A percentile compares a stretch with the other conserved stretches of the same genome.
phyloP scores from a whole-genome alignment of 2,888 invertebrate species.

The Mechanitis mazaeus region DNA sequence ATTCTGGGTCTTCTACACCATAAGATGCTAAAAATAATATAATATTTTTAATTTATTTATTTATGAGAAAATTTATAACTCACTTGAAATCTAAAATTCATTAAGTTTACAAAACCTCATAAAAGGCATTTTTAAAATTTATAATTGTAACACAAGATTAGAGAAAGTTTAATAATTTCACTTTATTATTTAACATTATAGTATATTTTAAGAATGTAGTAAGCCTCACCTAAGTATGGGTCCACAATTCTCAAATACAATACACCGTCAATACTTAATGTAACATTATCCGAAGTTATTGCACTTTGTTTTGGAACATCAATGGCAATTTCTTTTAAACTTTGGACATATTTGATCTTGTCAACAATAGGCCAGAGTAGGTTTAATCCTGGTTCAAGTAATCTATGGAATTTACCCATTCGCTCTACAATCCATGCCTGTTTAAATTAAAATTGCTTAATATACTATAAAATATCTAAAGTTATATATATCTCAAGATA shows the following conservation, averaged over 20 bases:
- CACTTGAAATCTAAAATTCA: no score
- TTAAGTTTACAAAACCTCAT: background rate
- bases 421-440: slow-evolving; percentile 98
- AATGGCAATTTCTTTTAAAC: slow-evolving; percentile 98
- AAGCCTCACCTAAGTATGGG: slow-evolving; percentile 85
- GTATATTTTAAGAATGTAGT: no score
- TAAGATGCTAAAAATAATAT: slow-evolving; percentile 83
- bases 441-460: slow-evolving; percentile 10
- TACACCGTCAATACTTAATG: slow-evolving; percentile 97
- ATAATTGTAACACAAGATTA: no score
- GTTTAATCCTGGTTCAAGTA: slow-evolving; percentile 96
- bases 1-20: slow-evolving; percentile 99
- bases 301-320: slow-evolving; percentile 99
- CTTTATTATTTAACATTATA: no score
- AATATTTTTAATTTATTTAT: background rate
- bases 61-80: background rate
- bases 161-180: background rate
- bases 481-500: background rate
- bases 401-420: slow-evolving; percentile 97
- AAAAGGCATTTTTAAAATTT: background rate
- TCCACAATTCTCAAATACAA: slow-evolving; percentile 95
- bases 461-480: background rate
- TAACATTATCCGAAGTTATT: slow-evolving; percentile 98
- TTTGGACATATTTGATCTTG: slow-evolving; percentile 97
- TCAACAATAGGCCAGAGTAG: slow-evolving; percentile 94